Percentiles rank a stretch among this genome's conserved stretches.
phyloP scores from a whole-genome alignment of 2,888 invertebrate genomes.

The Opisthograptis luteolata region DNA sequence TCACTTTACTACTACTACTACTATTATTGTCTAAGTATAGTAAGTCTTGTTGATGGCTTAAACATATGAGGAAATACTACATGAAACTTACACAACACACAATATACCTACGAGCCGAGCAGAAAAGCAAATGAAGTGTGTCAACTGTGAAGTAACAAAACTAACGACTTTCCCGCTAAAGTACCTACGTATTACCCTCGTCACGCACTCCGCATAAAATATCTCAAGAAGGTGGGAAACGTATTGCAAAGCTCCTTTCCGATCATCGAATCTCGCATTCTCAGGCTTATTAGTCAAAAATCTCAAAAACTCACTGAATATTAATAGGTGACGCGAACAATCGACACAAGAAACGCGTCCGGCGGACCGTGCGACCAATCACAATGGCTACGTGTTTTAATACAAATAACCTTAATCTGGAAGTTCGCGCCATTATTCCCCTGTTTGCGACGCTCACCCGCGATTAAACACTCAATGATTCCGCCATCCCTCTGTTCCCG shows the following conservation, averaged over 20 bases:
- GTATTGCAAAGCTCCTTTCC: constrained; percentile 22
- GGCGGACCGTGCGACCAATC: constrained; percentile 57
- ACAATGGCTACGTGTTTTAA: constrained; percentile 71
- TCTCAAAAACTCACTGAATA: constrained; percentile 55
- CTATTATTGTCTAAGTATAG: too few species aligned
- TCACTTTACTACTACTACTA: too few species aligned
- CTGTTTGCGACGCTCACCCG: constrained; percentile 65
- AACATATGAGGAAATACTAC: too few species aligned
- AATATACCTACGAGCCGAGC: too few species aligned
- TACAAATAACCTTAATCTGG: constrained; percentile 76
- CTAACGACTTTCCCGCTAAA: background rate
- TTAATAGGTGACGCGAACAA: constrained; percentile 48
- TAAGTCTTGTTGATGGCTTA: too few species aligned
- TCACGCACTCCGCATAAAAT: background rate
- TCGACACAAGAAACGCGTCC: constrained; percentile 51
- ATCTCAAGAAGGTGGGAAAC: constrained; percentile 9
- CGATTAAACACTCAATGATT: constrained; percentile 68
- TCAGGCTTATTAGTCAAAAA: constrained; percentile 60
- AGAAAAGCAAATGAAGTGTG: too few species aligned
- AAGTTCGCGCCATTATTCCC: constrained; percentile 61
- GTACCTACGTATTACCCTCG: background rate
- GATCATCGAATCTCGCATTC: constrained; percentile 47
- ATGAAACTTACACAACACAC: too few species aligned
- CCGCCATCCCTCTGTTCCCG: constrained; percentile 51
- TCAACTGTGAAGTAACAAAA: background rate